A percentile compares a stretch with the other conserved stretches of the same genome.
Conservation (phyloP, 2,888 invertebrate genomes). For the Yponomeuta evonymella region DNA sequence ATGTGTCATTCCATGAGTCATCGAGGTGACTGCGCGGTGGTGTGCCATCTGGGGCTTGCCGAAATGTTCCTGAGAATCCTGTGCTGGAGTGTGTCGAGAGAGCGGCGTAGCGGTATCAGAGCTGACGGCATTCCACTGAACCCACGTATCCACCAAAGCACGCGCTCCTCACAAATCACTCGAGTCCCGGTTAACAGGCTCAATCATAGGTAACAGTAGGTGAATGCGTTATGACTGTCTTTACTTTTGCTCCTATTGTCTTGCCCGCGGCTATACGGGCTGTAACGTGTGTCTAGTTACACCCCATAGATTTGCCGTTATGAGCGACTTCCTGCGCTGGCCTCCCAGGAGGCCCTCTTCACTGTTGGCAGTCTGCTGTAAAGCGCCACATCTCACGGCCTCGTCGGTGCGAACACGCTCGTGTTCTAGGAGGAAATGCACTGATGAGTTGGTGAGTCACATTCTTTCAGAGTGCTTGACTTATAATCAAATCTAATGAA, state of each 20-base stretch:
- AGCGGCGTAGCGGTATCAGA: conserved; percentile 1
- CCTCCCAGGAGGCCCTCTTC: conserved; percentile 12
- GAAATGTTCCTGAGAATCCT: conserved; percentile 26
- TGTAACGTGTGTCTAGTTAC: conserved; percentile 54
- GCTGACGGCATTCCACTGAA: conserved; percentile 18
- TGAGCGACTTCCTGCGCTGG: conserved; percentile 28
- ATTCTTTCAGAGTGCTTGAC: conserved; percentile 25
- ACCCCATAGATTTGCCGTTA: conserved; percentile 43
- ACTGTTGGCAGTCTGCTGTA: conserved; percentile 14
- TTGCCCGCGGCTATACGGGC: conserved; percentile 40
- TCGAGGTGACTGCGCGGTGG: conserved; percentile 52
- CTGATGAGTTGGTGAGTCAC: conserved; percentile 13
- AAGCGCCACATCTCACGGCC: conserved; percentile 12
- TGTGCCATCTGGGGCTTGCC: conserved; percentile 26
- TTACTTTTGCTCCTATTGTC: conserved; percentile 30
- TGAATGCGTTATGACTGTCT: conserved; percentile 48
- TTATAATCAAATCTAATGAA: conserved; percentile 4
- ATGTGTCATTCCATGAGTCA: conserved; percentile 75
- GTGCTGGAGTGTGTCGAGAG: not conserved
- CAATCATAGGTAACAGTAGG: conserved; percentile 65
- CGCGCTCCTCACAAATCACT: conserved; percentile 39
- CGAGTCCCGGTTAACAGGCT: conserved; percentile 68
- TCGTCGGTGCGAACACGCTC: not conserved
- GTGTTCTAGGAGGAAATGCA: conserved; percentile 12
- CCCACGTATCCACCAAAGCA: conserved; percentile 34